Percentiles rank a stretch among this genome's conserved stretches.
Conservation (phyloP, 2,888 invertebrate species). For the Pseudeuparius sepicola region DNA sequence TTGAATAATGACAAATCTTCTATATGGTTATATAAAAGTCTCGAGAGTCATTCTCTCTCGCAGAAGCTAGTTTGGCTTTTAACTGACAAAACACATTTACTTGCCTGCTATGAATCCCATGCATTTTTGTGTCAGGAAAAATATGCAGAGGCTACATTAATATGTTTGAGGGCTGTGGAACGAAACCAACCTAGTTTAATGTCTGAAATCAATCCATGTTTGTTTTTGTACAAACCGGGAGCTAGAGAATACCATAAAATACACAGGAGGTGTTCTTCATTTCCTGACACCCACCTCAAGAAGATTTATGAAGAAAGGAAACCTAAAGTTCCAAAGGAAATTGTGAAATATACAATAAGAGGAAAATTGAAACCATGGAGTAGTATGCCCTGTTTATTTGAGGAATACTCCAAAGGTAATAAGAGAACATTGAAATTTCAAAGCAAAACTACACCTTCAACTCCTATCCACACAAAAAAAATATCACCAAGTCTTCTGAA, state of each 20-base stretch:
- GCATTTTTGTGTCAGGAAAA: constrained; percentile 51
- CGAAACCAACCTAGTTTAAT: constrained; percentile 50
- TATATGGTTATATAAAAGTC: constrained; percentile 44
- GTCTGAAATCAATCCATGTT: constrained; percentile 50
- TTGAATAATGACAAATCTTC: constrained; percentile 43
- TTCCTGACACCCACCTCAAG: constrained; percentile 39
- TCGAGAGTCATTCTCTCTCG: constrained; percentile 48
- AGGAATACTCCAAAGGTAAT: constrained; percentile 21
- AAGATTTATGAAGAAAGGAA: constrained; percentile 23
- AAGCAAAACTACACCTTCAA: constrained; percentile 35
- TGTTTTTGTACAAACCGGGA: constrained; percentile 35
- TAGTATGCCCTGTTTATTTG: constrained; percentile 37
- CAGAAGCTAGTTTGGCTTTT: constrained; percentile 51
- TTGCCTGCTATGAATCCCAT: constrained; percentile 46
- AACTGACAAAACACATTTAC: constrained; percentile 50
- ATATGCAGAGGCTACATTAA: constrained; percentile 50
- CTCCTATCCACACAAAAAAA: constrained; percentile 31
- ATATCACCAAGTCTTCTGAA: constrained; percentile 31
- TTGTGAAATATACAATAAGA: too few species aligned
- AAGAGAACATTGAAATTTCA: constrained; percentile 26
- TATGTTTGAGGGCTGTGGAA: constrained; percentile 55
- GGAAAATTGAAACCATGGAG: constrained; percentile 38
- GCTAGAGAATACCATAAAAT: constrained; percentile 37
- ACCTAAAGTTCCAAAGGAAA: not conserved
- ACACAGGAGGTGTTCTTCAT: constrained; percentile 47